Percentiles rank a stretch among this genome's conserved stretches.
These are phyloP conservation scores for Craseonycteris thonglongyai DNA, from an alignment of 2,113 vertebrate genomes.

Conservation along the genomic window DNA sequence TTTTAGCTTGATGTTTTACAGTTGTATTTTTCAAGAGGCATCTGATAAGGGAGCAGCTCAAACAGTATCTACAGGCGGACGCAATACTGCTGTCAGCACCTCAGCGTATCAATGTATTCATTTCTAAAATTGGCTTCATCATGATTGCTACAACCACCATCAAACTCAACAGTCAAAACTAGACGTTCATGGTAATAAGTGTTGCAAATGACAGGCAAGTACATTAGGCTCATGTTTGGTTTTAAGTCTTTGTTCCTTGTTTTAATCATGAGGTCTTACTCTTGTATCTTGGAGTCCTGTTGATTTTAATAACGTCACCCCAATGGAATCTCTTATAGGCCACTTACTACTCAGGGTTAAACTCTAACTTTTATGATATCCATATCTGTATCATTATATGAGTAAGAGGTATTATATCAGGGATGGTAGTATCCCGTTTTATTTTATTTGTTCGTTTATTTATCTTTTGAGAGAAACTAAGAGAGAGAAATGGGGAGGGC, in stretches of 20 bases:
- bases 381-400: background rate
- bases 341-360: background rate
- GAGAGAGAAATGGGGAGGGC: too few species aligned
- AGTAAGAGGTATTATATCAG: background rate
- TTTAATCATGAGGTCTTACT: background rate
- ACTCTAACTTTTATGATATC: background rate
- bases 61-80: background rate
- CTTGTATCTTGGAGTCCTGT: background rate
- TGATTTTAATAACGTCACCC: background rate
- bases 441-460: too few species aligned
- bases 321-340: background rate
- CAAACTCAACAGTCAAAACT: background rate
- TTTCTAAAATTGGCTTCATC: background rate
- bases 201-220: background rate
- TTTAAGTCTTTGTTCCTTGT: background rate
- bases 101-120: background rate
- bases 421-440: background rate
- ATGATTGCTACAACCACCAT: background rate
- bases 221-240: background rate
- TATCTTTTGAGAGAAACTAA: too few species aligned
- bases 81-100: background rate
- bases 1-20: background rate
- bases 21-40: background rate
- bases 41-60: background rate
- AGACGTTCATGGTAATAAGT: background rate